Evolutionary conservation across 1,140 invertebrate genomes (phyloP), one percentile per base, ranked within the genome.

Genomic region (Sinella curviseta): DNA sequence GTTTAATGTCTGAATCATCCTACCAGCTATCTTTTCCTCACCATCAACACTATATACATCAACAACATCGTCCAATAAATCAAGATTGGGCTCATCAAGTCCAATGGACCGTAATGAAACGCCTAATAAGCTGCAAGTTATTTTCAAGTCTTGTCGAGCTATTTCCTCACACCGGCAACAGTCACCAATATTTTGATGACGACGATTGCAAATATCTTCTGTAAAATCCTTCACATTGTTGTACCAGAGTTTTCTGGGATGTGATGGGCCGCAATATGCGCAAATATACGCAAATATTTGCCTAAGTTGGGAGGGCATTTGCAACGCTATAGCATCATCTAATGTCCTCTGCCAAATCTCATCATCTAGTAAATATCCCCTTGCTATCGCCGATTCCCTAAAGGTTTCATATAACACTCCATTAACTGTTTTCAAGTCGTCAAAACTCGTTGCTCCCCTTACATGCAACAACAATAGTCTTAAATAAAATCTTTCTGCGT

Each of bases 251-350:
- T 82, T 35, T 80, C 54, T 76, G 70, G 85, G 82, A 79, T 86
- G 80, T 26, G 84, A 83, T 77, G 84, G 83, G 77, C 78, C 83
- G 80, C 85, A 85, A 76, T 81, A 84, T 74, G 81, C 78, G 31
- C 86, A 83, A 65, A 87, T 86, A 67, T 87, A 86, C 34, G 85
- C 85, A 84, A 88, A 88, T 83, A 87, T 85, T 81, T 84, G 84
- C 57, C 86, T 85, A 77, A 89, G 86, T 85, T 88, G 84, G 24
- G 84, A 78, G 83, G 86, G 85, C 83, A 55, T 73, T 80, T 83
- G 74, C 76, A 84, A 76, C 77, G 39, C 20, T 4, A 70, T 77
- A 80, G 84, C 82, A 26, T 85, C 84, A 20, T 36, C 28, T 2
- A 85, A 48, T 39, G 78, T 80, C 1, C 73, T 77, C 20, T 82